Conservation (phyloP, 2,113 vertebrate species). For the Picathartes gymnocephalus region DNA sequence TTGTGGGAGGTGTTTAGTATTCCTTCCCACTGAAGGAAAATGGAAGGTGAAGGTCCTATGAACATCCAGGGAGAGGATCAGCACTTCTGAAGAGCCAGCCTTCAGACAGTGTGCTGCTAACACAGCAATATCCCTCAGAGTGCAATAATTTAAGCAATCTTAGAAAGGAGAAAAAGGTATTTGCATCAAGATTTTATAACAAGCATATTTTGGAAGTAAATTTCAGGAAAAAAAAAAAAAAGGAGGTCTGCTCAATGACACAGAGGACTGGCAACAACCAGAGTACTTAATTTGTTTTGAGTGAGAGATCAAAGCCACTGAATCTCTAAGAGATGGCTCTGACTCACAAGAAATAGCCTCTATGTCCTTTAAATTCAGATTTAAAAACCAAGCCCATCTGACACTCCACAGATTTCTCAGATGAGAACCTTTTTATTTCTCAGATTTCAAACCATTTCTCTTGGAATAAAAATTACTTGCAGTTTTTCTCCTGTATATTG, state of each 20-base stretch:
- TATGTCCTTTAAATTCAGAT: not conserved
- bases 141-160: not conserved
- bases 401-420: not conserved
- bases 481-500: not conserved
- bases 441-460: not conserved
- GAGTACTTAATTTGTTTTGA: not conserved
- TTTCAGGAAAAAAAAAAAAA: not conserved
- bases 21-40: not conserved
- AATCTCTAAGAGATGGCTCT: not conserved
- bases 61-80: not conserved
- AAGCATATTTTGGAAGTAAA: not conserved
- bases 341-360: not conserved
- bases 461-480: not conserved
- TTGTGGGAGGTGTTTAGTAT: not conserved
- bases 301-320: slow-evolving; percentile 1
- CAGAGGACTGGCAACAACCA: not conserved
- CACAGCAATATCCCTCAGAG: not conserved
- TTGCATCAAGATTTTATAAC: not conserved
- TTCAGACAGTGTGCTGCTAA: not conserved
- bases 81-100: not conserved
- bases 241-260: not conserved
- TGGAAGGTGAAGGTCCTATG: not conserved
- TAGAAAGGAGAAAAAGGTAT: not conserved
- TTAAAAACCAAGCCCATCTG: not conserved
- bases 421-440: not conserved